Conservation (phyloP, 2,797 vertebrate species). For the Acanthornis magna region DNA sequence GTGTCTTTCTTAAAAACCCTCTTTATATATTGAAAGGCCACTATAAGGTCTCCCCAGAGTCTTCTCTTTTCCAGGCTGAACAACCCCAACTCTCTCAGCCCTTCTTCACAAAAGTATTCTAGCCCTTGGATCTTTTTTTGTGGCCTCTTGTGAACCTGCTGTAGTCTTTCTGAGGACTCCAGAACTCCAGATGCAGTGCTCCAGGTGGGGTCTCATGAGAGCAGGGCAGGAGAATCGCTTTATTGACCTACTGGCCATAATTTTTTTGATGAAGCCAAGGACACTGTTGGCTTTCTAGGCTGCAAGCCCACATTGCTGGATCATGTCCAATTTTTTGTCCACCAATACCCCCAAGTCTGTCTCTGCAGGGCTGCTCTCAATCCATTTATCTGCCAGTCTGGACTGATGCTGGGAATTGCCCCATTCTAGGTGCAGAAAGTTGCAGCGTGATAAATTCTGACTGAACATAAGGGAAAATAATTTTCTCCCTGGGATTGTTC, state of each 20-base stretch:
- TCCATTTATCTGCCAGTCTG: background rate
- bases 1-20: background rate
- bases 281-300: background rate
- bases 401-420: background rate
- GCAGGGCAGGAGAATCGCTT: background rate
- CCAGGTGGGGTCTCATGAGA: background rate
- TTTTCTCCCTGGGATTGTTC: background rate
- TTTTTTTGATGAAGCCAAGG: background rate
- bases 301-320: rapidly evolving
- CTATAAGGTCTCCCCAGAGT: background rate
- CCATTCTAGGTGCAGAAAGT: background rate
- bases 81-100: background rate
- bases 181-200: background rate
- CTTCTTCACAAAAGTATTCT: background rate
- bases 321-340: background rate
- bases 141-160: background rate
- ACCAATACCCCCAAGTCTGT: background rate
- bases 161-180: background rate
- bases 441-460: background rate
- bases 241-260: background rate
- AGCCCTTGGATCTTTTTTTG: background rate
- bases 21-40: background rate
- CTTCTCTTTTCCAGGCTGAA: background rate
- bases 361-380: background rate
- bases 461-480: background rate